Evolutionary conservation across 2,113 vertebrate species (phyloP), one percentile per base, ranked within the genome.

Genomic region (Ochotona princeps): DNA sequence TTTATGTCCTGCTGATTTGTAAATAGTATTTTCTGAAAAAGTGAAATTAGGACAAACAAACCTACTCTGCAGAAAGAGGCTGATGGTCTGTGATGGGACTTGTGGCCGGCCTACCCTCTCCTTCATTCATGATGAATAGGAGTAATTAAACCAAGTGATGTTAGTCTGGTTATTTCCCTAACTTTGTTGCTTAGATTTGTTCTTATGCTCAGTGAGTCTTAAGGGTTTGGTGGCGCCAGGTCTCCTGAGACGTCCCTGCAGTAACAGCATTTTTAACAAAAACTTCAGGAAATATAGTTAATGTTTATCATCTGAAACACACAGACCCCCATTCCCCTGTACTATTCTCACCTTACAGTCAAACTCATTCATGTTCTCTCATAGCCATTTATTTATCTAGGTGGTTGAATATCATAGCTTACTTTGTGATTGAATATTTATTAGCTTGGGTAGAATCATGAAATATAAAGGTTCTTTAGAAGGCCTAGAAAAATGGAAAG

Each of bases 11-110:
- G 10, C 75, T 61, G 30, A 23, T 82, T 2, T 44, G 1, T 76
- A 79, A 66, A 14, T 8, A 78, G n/a, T 60, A n/a, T 4, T 94
- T 89, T 66, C 32, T 92, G 80, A 14, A 51, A 81, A 91, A 85
- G 89, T 20, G 74, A 28, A 8, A 7, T 54, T 30, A 57, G 26
- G 57, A 84, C n/a, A 74, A 86, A 81, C 32, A 44, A 2, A 61
- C 67, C 26, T 82, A 61, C 65, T 94, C 4, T 74, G 8, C 3
- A 57, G 26, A 3, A 54, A 35, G 10, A 3, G 1, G 3, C 44
- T 60, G 25, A 49, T 63, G 32, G 0, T n/a, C n/a, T 60, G 51
- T 65, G 47, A 14, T 0, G 7, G 1, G 44, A 2, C 9, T 38
- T n/a, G 15, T 49, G 15, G 3, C 32, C 11, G 32, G 21, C 0